Evolutionary conservation across 2,113 vertebrate species (phyloP).

Genomic region (Marcusenius ussheri): DNA sequence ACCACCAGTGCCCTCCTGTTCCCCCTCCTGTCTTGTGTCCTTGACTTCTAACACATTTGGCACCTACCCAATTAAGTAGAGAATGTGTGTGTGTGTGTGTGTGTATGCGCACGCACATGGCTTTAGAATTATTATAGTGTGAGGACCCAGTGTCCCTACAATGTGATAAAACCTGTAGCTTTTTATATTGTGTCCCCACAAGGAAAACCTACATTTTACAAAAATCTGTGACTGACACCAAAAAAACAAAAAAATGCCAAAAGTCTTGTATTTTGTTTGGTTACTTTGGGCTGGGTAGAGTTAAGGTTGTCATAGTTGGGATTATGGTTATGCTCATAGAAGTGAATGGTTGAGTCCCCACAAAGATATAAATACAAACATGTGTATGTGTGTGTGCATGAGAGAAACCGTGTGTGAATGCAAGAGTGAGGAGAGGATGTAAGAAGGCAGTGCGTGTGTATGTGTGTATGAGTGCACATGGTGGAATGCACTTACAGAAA

Average conservation of each 20-base stretch:
- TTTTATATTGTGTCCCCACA: not conserved
- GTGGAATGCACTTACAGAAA: not conserved
- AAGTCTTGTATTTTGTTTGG: not conserved
- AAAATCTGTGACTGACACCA: not conserved
- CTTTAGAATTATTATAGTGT: not conserved
- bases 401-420: not conserved
- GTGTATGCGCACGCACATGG: not conserved
- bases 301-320: not conserved
- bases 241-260: not conserved
- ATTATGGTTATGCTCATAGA: not conserved
- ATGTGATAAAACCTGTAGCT: not conserved
- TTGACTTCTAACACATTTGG: constrained; percentile 71
- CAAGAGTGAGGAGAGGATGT: not conserved
- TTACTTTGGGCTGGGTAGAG: not conserved
- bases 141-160: not conserved
- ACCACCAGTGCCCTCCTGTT: constrained; percentile 47
- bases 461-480: not conserved
- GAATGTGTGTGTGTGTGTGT: not conserved
- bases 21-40: constrained; percentile 64
- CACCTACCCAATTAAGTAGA: constrained; percentile 59
- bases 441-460: not conserved
- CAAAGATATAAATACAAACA: not conserved
- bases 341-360: not conserved
- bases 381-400: not conserved
- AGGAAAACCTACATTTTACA: not conserved